Base-by-base conservation (phyloP, 2,113 vertebrate species). In the Brienomyrus brachyistius region DNA sequence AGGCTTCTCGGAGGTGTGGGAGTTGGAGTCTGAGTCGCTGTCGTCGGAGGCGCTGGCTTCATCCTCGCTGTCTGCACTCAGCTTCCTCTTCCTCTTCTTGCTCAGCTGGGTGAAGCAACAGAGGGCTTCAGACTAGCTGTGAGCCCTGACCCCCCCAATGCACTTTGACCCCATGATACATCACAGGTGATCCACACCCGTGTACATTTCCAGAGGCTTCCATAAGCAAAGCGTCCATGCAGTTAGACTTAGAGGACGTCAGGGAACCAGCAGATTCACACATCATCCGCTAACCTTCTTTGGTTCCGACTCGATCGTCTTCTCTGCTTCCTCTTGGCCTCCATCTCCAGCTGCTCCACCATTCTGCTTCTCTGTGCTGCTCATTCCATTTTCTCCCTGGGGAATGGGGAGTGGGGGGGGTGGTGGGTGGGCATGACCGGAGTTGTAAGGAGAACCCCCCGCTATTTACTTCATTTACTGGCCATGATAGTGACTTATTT, bases 41-140 rank as follows among this genome's bases (percentile, higher is more conserved):
- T 96, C 96, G 59, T 97, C 97, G 0, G 97, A 98, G 70, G 95
- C 97, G 0, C 96, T 97, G 62, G 91, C 96, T 19, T 97, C 97
- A 70, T 97, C 97, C 21, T 98, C 97, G 0, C 97, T 98, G 17
- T 97, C 97, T 0, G 96, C 96, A 0, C 97, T 98, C 77, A 93
- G 96, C 92, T 98, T 98, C 92, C 97, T 93, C 90, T 97, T 98
- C 74, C 97, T 95, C 92, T 96, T 96, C 93, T 95, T 96, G 88
- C 95, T 95, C 56, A 93, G 90, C 97, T 97, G 93, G 11, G 21
- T 43, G 6, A 91, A 6, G 27, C 7, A 1, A n/a, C 82, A 48
- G 82, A 48, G 82, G 82, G 19, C 6, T 43, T 80, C 31, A 80
- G 35, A 2, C 74, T 3, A 19, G 74, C 74, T 19, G 77, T 82